Conservation (phyloP, 1,140 invertebrate species). For the Lepidostoma basale region DNA sequence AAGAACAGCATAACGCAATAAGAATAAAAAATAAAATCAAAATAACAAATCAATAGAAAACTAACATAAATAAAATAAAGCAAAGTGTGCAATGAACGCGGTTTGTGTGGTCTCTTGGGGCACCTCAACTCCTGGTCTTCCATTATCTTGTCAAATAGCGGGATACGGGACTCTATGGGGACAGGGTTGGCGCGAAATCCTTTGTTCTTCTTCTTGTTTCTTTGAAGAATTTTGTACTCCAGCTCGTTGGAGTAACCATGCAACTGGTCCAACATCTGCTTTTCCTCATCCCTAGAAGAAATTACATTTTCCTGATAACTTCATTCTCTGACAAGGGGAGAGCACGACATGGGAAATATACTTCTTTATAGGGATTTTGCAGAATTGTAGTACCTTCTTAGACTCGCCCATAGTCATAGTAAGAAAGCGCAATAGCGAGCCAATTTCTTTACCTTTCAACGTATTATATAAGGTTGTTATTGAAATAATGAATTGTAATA, state of each 20-base stretch:
- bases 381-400: too few relatives aligned
- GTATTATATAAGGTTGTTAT: too few relatives aligned
- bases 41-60: background rate
- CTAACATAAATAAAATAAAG: background rate
- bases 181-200: constrained; percentile 66
- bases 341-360: too few relatives aligned
- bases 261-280: constrained; percentile 61
- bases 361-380: too few relatives aligned
- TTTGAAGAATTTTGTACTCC: constrained; percentile 57
- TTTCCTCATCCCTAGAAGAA: constrained; percentile 67
- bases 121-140: constrained; percentile 73
- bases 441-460: too few relatives aligned
- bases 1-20: background rate
- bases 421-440: too few relatives aligned
- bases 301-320: constrained; percentile 8
- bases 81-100: background rate
- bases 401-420: too few relatives aligned
- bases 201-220: constrained; percentile 58
- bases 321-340: too few relatives aligned
- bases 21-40: background rate
- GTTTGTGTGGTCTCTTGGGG: background rate
- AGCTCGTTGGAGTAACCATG: constrained; percentile 53
- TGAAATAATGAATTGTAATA: too few relatives aligned
- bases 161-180: constrained; percentile 71
- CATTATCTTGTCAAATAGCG: constrained; percentile 71